Conservation (phyloP, 2,113 vertebrate species). For the Anas platyrhynchos region DNA sequence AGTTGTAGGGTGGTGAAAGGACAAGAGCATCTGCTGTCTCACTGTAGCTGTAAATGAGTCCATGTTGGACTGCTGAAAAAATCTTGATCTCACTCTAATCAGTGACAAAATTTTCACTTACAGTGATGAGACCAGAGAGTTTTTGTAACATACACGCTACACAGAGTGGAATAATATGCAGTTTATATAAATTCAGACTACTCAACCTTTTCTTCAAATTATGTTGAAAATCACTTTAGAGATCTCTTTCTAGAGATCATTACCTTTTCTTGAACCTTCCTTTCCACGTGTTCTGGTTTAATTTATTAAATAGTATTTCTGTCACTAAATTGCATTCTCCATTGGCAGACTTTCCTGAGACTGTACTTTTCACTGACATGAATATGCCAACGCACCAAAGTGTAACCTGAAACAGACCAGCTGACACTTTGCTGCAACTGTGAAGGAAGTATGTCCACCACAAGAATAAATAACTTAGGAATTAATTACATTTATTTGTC, state of each 20-base stretch:
- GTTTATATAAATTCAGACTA: neutral
- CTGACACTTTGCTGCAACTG: neutral
- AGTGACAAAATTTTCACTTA: neutral
- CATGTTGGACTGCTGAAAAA: neutral
- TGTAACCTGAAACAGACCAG: neutral
- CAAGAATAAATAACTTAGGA: neutral
- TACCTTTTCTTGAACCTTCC: neutral
- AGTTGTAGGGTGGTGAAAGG: neutral
- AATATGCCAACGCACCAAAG: neutral
- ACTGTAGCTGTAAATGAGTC: neutral
- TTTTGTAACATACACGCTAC: neutral
- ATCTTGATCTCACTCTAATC: neutral
- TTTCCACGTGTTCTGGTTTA: neutral
- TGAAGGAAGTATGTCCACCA: neutral
- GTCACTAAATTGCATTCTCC: neutral
- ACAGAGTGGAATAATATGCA: neutral
- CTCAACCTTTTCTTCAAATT: neutral
- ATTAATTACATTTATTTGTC: neutral
- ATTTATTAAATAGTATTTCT: neutral
- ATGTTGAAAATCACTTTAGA: neutral
- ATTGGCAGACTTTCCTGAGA: neutral
- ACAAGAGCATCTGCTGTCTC: neutral
- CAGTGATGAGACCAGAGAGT: neutral
- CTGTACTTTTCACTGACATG: neutral
- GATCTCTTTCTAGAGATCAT: neutral